A percentile compares a stretch with the other conserved stretches of the same genome.
Conservation (phyloP, 2,888 invertebrate genomes). For the Ichneumoninae sp. region DNA sequence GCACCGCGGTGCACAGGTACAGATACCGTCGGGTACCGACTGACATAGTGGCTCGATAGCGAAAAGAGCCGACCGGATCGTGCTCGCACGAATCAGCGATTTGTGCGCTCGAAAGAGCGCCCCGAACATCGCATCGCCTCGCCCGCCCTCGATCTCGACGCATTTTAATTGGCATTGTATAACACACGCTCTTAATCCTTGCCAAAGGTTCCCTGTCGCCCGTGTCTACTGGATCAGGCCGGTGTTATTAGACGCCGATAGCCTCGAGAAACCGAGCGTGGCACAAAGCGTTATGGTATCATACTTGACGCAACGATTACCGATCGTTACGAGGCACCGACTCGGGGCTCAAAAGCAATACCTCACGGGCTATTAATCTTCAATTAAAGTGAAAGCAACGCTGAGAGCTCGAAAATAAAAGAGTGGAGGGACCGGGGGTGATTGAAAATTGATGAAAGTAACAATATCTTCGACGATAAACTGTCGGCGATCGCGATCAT, state of each 20-base stretch:
- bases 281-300: slow-evolving; percentile 56
- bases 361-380: slow-evolving; percentile 43
- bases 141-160: slow-evolving; percentile 50
- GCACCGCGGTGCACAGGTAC: not conserved
- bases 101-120: slow-evolving; percentile 47
- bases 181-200: slow-evolving; percentile 52
- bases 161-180: slow-evolving; percentile 61
- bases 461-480: not conserved
- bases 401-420: not conserved
- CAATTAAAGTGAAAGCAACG: slow-evolving; percentile 55
- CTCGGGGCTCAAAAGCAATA: slow-evolving; percentile 15
- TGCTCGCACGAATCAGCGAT: slow-evolving; percentile 41
- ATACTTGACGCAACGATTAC: slow-evolving; percentile 57
- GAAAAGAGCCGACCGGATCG: slow-evolving; percentile 18
- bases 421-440: not conserved
- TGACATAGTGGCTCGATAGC: slow-evolving; percentile 3
- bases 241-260: slow-evolving; percentile 24
- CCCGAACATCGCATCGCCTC: slow-evolving; percentile 38
- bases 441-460: slow-evolving; percentile 4
- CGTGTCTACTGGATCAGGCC: not conserved
- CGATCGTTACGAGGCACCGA: slow-evolving; percentile 38
- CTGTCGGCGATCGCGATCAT: not conserved
- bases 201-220: not conserved
- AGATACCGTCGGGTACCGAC: slow-evolving; percentile 5
- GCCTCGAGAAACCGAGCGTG: slow-evolving; percentile 33